phyloP scores from a whole-genome alignment of 2,888 invertebrate genomes.

The Corbicula japonica region DNA sequence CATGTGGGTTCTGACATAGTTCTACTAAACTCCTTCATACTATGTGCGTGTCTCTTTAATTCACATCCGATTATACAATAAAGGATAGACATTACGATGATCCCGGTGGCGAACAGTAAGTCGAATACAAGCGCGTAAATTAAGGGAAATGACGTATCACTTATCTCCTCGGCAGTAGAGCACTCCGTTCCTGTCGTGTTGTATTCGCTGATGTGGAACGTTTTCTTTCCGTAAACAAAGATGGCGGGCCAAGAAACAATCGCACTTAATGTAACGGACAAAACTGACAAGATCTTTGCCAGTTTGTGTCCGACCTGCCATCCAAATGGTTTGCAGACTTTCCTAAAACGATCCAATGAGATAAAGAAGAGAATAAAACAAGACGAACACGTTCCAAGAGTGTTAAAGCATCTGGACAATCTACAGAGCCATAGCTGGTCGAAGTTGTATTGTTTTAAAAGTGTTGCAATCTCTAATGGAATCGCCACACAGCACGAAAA shows the following conservation, averaged over 20 bases:
- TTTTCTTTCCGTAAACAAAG: constrained; percentile 65
- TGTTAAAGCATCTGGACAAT: constrained; percentile 62
- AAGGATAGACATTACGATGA: constrained; percentile 45
- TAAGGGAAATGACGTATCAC: constrained; percentile 58
- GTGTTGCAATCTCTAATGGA: too few species aligned
- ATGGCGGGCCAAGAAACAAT: constrained; percentile 57
- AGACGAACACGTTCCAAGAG: constrained; percentile 55
- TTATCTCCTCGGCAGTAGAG: constrained; percentile 7
- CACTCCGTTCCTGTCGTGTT: too few species aligned
- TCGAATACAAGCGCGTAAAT: constrained; percentile 53
- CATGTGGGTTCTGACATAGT: constrained; percentile 5
- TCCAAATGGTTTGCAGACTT: constrained; percentile 71
- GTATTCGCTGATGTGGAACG: too few species aligned
- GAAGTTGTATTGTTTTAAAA: too few species aligned
- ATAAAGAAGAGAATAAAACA: constrained; percentile 61
- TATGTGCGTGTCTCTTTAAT: constrained; percentile 43
- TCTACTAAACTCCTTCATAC: constrained; percentile 16
- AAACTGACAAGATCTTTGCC: constrained; percentile 60
- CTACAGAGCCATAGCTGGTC: too few species aligned
- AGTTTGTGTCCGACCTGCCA: constrained; percentile 67
- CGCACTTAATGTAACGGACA: constrained; percentile 44
- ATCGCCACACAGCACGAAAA: constrained; percentile 68
- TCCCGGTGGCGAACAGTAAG: constrained; percentile 48
- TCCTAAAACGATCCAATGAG: constrained; percentile 71
- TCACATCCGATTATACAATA: constrained; percentile 60